These are phyloP conservation scores for Dysdera silvatica DNA, from an alignment of 1,140 invertebrate genomes.

Conservation along the genomic window DNA sequence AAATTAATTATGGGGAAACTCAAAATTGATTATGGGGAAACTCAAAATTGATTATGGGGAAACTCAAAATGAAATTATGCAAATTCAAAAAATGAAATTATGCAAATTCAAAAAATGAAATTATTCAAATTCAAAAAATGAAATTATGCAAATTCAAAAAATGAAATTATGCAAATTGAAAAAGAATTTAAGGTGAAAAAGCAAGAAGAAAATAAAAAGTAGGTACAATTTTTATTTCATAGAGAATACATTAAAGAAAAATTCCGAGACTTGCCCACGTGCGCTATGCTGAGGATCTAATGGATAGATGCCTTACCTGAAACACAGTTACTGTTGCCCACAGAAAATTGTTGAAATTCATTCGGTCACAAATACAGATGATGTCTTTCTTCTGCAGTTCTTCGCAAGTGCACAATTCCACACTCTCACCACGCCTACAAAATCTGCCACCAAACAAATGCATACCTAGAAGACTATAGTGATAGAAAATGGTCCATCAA, in stretches of 20 bases:
- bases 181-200: neutral
- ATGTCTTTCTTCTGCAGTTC: slow-evolving; percentile 76
- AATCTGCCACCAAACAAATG: slow-evolving; percentile 98
- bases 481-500: too few species aligned
- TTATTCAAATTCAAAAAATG: too few species aligned
- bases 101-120: too few species aligned
- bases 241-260: neutral
- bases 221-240: neutral
- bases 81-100: too few species aligned
- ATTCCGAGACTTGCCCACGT: neutral
- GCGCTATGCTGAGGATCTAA: neutral
- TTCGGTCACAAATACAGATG: slow-evolving; percentile 83
- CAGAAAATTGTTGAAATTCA: slow-evolving; percentile 94
- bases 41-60: too few species aligned
- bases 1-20: too few species aligned
- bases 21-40: too few species aligned
- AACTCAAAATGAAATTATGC: too few species aligned
- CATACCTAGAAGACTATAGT: slow-evolving; percentile 88
- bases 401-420: slow-evolving; percentile 74
- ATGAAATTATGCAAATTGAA: too few species aligned
- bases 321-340: slow-evolving; percentile 94
- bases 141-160: too few species aligned
- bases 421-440: slow-evolving; percentile 70
- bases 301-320: slow-evolving; percentile 59
- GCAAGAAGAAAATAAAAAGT: neutral